These are phyloP conservation scores for Bombus pyrosoma DNA, from an alignment of 1,140 invertebrate genomes.

Conservation along the genomic window DNA sequence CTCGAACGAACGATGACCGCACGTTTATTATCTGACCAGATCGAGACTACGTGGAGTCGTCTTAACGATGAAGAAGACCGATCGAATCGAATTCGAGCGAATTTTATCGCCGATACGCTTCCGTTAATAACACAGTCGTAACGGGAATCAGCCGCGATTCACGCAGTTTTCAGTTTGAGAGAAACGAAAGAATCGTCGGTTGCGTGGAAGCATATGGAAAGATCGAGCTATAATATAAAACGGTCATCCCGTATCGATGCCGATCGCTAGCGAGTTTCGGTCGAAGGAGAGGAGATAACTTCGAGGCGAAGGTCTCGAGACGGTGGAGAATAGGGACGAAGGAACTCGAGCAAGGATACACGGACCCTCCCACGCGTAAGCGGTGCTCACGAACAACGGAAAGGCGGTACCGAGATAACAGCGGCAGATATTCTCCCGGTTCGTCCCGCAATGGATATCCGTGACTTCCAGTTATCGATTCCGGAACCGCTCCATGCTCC, in stretches of 20 bases:
- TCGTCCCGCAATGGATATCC: background rate
- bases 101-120: too few species aligned
- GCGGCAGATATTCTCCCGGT: background rate
- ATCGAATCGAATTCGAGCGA: too few species aligned
- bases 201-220: fast-evolving
- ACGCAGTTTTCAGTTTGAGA: fast-evolving
- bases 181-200: too few species aligned
- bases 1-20: too few species aligned
- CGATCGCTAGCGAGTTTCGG: background rate
- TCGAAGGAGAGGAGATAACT: background rate
- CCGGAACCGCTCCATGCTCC: background rate
- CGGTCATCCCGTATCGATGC: too few species aligned
- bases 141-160: too few species aligned
- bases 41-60: too few species aligned
- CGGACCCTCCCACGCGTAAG: slow-evolving; percentile 53
- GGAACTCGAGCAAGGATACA: slow-evolving; percentile 40
- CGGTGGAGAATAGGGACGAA: background rate
- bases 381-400: slow-evolving; percentile 48
- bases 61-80: too few species aligned
- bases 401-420: slow-evolving; percentile 57
- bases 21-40: fast-evolving
- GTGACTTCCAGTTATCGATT: slow-evolving; percentile 20
- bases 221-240: too few species aligned
- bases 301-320: background rate
- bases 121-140: too few species aligned